phyloP scores from a whole-genome alignment of 2,888 invertebrate species.

The Octonoba sinensis region DNA sequence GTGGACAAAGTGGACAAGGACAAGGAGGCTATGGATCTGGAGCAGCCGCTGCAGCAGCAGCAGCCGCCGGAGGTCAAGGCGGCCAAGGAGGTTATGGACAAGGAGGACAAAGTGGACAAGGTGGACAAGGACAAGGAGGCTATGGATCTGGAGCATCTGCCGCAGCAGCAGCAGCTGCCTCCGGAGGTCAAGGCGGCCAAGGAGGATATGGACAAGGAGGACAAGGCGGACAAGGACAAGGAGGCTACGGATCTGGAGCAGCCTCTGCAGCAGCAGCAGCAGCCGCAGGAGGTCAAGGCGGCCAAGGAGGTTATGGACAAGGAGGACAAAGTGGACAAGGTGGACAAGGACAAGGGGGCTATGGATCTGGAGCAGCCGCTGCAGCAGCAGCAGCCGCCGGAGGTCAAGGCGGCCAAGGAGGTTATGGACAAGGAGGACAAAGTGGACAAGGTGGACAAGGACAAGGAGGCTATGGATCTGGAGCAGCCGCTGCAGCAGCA shows the following conservation, averaged over 20 bases:
- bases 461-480: background rate
- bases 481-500: background rate
- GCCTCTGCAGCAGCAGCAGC: conserved; percentile 11
- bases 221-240: background rate
- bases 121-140: conserved; percentile 6
- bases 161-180: background rate
- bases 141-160: background rate
- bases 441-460: conserved; percentile 10
- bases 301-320: background rate
- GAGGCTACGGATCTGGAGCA: background rate
- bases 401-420: conserved; percentile 7
- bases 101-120: conserved; percentile 1
- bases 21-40: background rate
- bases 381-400: conserved; percentile 4
- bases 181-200: too few relatives aligned
- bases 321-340: background rate
- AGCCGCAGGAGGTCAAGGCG: background rate
- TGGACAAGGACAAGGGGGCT: background rate
- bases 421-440: background rate
- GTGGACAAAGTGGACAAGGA: background rate
- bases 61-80: background rate
- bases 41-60: conserved; percentile 11
- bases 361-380: conserved; percentile 8
- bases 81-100: background rate
- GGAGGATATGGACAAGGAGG: background rate